Evolutionary conservation across 2,888 invertebrate species (phyloP).

Genomic region (Conchocele bisecta): DNA sequence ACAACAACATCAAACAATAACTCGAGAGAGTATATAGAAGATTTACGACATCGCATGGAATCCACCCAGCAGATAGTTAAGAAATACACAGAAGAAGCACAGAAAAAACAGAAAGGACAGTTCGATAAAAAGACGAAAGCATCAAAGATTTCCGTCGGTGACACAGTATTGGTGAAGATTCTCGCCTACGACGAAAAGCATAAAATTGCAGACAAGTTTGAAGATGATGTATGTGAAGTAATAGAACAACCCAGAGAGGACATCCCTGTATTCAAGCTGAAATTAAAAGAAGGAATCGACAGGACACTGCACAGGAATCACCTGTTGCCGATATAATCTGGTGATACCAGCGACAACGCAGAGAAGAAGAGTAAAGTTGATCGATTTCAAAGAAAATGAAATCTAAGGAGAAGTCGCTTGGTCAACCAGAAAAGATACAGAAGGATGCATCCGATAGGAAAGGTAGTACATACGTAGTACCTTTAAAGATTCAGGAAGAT

Average conservation of each 20-base stretch:
- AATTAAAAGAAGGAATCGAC: too few species aligned
- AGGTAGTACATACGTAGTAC: too few species aligned
- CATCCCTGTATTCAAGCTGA: constrained; percentile 1
- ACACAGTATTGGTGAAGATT: too few species aligned
- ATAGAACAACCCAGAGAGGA: constrained; percentile 1
- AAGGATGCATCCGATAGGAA: too few species aligned
- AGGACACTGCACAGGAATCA: too few species aligned
- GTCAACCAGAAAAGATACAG: too few species aligned
- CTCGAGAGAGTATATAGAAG: not conserved
- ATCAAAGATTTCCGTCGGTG: not conserved
- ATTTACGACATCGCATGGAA: not conserved
- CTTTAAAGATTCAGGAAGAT: too few species aligned
- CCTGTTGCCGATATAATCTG: too few species aligned
- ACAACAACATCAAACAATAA: not conserved
- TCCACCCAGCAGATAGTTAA: not conserved
- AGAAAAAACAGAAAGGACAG: not conserved
- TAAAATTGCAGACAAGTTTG: not conserved
- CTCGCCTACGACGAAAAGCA: not conserved
- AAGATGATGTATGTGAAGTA: not conserved
- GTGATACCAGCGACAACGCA: too few species aligned
- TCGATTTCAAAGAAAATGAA: too few species aligned
- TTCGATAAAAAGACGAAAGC: not conserved
- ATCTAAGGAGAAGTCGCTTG: too few species aligned
- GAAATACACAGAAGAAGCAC: not conserved
- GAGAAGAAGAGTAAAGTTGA: too few species aligned